phyloP scores from a whole-genome alignment of 2,113 vertebrate species.

The Capra hircus region DNA sequence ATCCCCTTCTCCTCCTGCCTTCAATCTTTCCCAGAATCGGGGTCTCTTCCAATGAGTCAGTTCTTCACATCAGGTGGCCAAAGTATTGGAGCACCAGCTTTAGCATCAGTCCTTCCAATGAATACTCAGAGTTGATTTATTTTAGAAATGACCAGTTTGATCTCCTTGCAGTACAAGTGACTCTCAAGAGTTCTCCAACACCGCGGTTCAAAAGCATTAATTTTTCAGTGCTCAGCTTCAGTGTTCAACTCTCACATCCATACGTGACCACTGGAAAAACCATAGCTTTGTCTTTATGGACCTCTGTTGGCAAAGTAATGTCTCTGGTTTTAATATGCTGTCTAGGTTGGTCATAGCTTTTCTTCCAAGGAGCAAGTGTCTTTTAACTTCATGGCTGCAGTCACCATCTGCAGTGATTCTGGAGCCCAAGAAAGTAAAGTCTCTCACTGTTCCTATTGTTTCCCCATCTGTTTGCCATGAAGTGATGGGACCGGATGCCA shows the following conservation, averaged over 20 bases:
- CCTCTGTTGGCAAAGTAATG: not conserved
- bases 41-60: not conserved
- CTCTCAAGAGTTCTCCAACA: not conserved
- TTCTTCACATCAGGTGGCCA: not conserved
- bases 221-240: not conserved
- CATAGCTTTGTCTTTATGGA: not conserved
- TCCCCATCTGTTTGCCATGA: not conserved
- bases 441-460: not conserved
- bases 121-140: not conserved
- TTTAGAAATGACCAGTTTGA: not conserved
- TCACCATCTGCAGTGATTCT: not conserved
- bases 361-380: not conserved
- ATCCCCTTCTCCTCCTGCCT: not conserved
- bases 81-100: not conserved
- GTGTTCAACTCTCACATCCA: not conserved
- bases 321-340: not conserved
- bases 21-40: not conserved
- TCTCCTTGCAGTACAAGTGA: not conserved
- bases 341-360: not conserved
- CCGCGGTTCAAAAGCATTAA: fast-evolving
- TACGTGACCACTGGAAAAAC: not conserved
- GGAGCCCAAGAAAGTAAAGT: not conserved
- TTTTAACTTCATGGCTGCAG: not conserved
- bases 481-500: not conserved
- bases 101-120: not conserved